Evolutionary conservation across 2,113 vertebrate genomes (phyloP).

Genomic region (Sylvietta virens): DNA sequence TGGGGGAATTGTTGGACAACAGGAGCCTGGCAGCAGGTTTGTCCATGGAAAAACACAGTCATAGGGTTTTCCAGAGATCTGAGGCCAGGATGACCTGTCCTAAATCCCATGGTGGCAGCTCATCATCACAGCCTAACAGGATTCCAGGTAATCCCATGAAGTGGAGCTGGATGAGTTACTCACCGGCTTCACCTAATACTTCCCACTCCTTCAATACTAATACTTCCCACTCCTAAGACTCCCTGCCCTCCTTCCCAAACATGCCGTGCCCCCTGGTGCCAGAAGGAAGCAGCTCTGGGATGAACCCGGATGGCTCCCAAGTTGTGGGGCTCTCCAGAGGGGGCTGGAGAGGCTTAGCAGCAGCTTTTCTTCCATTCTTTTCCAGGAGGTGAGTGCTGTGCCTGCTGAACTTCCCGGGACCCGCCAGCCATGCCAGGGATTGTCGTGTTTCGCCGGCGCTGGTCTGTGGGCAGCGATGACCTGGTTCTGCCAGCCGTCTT

Average conservation of each 20-base stretch:
- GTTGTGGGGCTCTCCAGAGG: neutral
- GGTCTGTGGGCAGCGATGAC: slow-evolving; percentile 99
- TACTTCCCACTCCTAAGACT: neutral
- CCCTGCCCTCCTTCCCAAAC: neutral
- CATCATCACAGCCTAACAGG: neutral
- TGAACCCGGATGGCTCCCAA: neutral
- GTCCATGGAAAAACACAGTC: neutral
- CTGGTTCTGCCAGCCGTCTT: slow-evolving; percentile 97
- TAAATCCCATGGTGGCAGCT: neutral
- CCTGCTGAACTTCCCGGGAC: slow-evolving; percentile 64
- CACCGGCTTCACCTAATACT: neutral
- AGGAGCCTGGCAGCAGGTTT: neutral
- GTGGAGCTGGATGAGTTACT: neutral
- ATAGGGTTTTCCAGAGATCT: neutral
- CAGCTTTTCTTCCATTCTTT: neutral
- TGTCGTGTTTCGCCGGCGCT: slow-evolving; percentile 98
- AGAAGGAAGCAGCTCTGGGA: neutral
- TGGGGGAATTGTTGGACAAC: neutral
- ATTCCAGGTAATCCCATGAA: slow-evolving; percentile 14
- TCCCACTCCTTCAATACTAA: neutral
- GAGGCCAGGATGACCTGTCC: neutral
- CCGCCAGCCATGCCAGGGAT: slow-evolving; percentile 90
- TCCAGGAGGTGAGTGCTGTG: slow-evolving; percentile 67
- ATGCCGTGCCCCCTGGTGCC: neutral
- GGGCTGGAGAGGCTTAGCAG: neutral